Base-by-base conservation (phyloP, 2,888 invertebrate species). In the Cataglyphis livida region DNA sequence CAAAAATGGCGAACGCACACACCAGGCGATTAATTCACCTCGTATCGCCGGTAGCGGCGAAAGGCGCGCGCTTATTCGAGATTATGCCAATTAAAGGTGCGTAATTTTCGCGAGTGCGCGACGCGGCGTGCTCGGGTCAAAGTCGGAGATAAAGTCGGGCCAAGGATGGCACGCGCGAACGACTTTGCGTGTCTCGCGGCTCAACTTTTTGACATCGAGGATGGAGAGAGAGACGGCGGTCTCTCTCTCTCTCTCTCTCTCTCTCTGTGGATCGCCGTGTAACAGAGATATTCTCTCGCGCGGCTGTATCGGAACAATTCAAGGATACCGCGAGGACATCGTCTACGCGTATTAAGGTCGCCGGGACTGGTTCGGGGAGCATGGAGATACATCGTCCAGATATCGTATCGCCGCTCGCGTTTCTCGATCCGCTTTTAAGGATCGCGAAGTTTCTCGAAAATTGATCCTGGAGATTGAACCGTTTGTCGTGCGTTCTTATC, bases 321-420 rank as follows among this genome's bases (percentile, higher is more conserved):
- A 82, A 82, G 84, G 84, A 84, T 82, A 65, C 71, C 71, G 48
- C 84, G 83, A 84, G 81, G 84, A 73, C 84, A 32, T 76, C 84
- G 84, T 84, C 82, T 57, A 70, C 54, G 68, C 64, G 82, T 83
- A 83, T 83, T 78, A 83, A 83, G 82, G 82, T 70, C 82, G 78
- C 15, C 65, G 78, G 70, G 62, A 82, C 78, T 82, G 82, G 78
- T 70, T 79, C 82, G 70, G 64, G 68, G 21, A 79, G 78, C 59
- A 28, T 28, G 76, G 61, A 82, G 78, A 78, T 82, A 64, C 51
- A 44, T 41, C 68, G 68, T 32, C 41, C 61, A 68, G 78, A 68
- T 64, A 79, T 38, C 48, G 48, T 51, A 51, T 51, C n/a, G 51
- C 15, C 78, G 81, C 51, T 12, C 28, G 62, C 62, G 38, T 28